Base-by-base conservation (phyloP, 1,140 invertebrate genomes). In the Anagrus nilaparvatae region DNA sequence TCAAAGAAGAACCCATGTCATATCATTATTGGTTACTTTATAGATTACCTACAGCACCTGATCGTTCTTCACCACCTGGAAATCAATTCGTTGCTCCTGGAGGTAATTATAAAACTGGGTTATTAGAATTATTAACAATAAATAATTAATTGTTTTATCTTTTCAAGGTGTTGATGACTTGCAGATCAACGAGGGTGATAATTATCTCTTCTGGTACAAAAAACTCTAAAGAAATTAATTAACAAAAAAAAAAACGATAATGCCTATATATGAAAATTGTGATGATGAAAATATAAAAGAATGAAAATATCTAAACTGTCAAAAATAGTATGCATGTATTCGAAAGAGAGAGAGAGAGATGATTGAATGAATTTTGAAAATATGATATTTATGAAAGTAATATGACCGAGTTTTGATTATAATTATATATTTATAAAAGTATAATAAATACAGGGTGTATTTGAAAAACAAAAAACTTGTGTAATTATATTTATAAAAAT, bases 161-260 rank as follows among this genome's bases (percentile, higher is more conserved):
- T 36, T 59, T 56, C 68, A 66, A 88, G 84, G 85, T 55, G 85
- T 89, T 8, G 84, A 89, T 57, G 84, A 87, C 55, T 65, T 87
- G 44, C 71, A 82, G 47, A 82, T 87, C 9, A 79, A 84, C 63
- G 81, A 87, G 52, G 82, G 84, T 5, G 84, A 88, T 56, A 79
- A 86, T 57, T 87, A 86, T 59, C 74, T 89, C 8, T 90, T 88
- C 65, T 91, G 87, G 87, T 91, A 87, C 65, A 89, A 89, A 67
- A 87, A 87, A 63, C 73, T 90, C 58, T 90, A 83, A 84, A 56
- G 29, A 31, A 18, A 43, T 36, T 50, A 44, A 32, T 16, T n/a
- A n/a, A n/a, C n/a, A n/a, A 29, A 37, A 30, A 47, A 13, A 46
- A 43, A 13, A 31, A 39, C 28, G 20, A 40, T 23, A 38, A 50